Evolutionary conservation across 2,797 vertebrate species (phyloP).

Genomic region (Chlorospingus semifuscus): DNA sequence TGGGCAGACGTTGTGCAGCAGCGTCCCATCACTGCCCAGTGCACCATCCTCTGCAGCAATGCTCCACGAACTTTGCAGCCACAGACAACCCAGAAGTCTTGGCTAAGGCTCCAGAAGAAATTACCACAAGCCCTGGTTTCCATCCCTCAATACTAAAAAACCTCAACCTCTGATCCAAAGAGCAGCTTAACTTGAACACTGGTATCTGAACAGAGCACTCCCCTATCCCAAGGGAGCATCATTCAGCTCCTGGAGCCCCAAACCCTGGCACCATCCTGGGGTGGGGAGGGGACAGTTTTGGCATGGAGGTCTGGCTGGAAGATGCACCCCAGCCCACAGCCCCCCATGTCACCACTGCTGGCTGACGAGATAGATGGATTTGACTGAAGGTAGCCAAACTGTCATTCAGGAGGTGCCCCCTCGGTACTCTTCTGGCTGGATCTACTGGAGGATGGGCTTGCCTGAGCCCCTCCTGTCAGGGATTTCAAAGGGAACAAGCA

Average conservation of each 20-base stretch:
- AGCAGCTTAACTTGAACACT: neutral
- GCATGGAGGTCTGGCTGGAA: neutral
- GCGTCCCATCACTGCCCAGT: neutral
- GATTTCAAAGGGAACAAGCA: conserved; percentile 77
- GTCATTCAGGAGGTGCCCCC: conserved; percentile 80
- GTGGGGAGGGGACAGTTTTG: neutral
- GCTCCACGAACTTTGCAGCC: fast-evolving
- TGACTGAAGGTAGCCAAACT: conserved; percentile 78
- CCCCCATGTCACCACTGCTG: neutral
- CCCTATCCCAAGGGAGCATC: neutral
- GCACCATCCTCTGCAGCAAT: neutral
- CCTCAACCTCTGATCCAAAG: neutral
- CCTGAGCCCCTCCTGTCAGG: conserved; percentile 77
- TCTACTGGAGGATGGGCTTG: conserved; percentile 74
- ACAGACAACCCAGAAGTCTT: too few species aligned
- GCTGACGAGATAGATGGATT: conserved; percentile 55
- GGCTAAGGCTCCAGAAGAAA: neutral
- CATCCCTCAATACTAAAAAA: neutral
- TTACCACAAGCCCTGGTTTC: neutral
- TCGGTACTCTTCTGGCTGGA: conserved; percentile 75
- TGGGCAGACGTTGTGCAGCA: fast-evolving
- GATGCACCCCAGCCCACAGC: conserved; percentile 48
- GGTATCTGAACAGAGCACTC: neutral
- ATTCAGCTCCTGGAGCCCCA: neutral
- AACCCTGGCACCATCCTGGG: neutral